Evolutionary conservation across 2,888 invertebrate species (phyloP).

Genomic region (Eupithecia pulchellata): DNA sequence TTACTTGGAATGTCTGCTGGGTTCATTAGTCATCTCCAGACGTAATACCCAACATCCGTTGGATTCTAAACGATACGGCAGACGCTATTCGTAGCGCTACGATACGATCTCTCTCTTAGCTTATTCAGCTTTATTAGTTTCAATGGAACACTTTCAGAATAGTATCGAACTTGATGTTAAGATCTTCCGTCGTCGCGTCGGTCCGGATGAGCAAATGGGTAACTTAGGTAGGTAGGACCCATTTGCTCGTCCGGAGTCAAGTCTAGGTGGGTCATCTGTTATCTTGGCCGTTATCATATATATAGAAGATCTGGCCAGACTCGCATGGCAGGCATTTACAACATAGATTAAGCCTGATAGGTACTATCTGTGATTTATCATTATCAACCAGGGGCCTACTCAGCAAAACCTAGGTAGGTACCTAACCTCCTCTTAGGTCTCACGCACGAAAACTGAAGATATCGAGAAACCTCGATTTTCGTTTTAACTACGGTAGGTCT

Average conservation of each 20-base stretch:
- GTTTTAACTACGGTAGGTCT: too few relatives aligned
- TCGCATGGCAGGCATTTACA: too few relatives aligned
- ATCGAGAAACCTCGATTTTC: too few relatives aligned
- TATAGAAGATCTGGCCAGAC: not conserved
- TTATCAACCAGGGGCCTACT: too few relatives aligned
- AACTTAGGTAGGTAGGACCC: too few relatives aligned
- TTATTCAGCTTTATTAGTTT: not conserved
- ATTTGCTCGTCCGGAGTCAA: too few relatives aligned
- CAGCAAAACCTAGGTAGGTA: too few relatives aligned
- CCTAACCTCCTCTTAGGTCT: too few relatives aligned
- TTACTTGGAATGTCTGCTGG: not conserved
- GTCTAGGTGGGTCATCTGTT: not conserved
- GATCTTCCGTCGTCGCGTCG: not conserved
- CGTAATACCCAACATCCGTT: conserved; percentile 43
- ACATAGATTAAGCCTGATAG: not conserved
- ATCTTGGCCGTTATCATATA: not conserved
- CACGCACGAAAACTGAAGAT: too few relatives aligned
- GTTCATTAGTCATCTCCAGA: conserved; percentile 17
- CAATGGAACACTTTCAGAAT: not conserved
- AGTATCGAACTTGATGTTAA: not conserved
- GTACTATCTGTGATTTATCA: too few relatives aligned
- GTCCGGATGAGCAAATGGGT: not conserved
- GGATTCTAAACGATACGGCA: conserved; percentile 36
- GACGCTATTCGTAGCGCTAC: not conserved
- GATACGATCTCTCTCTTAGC: not conserved